Evolutionary conservation across 1,140 invertebrate genomes (phyloP).

Genomic region (Drosophila arizonae): DNA sequence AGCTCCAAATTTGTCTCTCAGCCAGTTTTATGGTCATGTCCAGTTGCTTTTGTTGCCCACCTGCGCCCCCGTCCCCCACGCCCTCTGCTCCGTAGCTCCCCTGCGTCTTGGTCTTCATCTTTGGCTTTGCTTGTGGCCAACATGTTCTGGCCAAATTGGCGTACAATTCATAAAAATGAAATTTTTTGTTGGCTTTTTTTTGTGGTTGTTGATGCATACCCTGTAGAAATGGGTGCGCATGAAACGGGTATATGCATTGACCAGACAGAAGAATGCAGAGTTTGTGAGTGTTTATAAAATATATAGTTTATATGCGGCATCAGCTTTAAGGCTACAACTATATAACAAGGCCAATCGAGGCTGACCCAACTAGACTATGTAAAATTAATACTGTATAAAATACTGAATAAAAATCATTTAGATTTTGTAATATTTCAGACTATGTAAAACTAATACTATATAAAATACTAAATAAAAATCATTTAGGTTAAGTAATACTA

Average conservation of each 20-base stretch:
- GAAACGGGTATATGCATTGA: not conserved
- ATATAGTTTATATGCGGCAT: too few relatives aligned
- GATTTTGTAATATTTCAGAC: too few relatives aligned
- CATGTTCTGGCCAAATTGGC: conserved; percentile 64
- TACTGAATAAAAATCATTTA: too few relatives aligned
- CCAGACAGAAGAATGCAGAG: too few relatives aligned
- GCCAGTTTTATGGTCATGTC: conserved; percentile 69
- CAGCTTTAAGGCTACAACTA: too few relatives aligned
- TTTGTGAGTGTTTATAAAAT: too few relatives aligned
- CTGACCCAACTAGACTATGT: too few relatives aligned
- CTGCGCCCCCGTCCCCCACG: not conserved
- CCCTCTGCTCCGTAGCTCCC: not conserved
- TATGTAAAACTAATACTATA: too few relatives aligned
- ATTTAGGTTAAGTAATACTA: too few relatives aligned
- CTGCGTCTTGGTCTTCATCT: not conserved
- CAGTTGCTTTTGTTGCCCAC: conserved; percentile 28
- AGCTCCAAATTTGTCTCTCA: conserved; percentile 72
- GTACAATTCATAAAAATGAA: conserved; percentile 71
- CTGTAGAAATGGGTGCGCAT: not conserved
- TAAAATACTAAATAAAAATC: too few relatives aligned
- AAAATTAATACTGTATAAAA: too few relatives aligned
- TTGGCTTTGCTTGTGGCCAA: conserved; percentile 27
- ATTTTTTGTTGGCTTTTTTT: conserved; percentile 38
- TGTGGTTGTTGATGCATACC: not conserved
- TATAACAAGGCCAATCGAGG: too few relatives aligned